Evolutionary conservation across 2,113 vertebrate genomes (phyloP).

Genomic region (Himantopus leucocephalus): DNA sequence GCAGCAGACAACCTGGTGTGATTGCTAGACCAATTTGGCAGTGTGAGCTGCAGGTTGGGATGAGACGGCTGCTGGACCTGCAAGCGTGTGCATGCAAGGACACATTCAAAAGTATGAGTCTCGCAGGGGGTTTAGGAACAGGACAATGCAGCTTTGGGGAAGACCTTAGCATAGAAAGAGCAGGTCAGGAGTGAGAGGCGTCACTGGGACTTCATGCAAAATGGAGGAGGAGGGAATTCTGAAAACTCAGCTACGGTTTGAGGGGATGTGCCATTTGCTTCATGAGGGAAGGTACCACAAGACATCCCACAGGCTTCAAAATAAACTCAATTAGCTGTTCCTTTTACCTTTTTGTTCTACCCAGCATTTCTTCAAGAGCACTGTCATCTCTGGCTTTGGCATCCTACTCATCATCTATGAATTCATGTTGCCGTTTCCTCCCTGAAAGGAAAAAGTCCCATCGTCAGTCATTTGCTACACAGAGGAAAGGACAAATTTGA

Average conservation of each 20-base stretch:
- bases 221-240: not conserved
- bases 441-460: slow-evolving; percentile 60
- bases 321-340: slow-evolving; percentile 41
- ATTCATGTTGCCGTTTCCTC: slow-evolving; percentile 55
- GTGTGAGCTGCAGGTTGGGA: not conserved
- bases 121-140: rapidly evolving
- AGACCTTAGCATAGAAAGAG: not conserved
- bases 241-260: not conserved
- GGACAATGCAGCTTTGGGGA: not conserved
- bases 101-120: rapidly evolving
- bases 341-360: slow-evolving; percentile 69
- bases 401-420: slow-evolving; percentile 65
- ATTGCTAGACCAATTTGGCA: not conserved
- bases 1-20: not conserved
- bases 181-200: not conserved
- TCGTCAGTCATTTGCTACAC: slow-evolving; percentile 24
- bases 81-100: not conserved
- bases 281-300: not conserved
- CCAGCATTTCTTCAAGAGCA: slow-evolving; percentile 68
- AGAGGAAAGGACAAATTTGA: not conserved
- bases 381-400: slow-evolving; percentile 70
- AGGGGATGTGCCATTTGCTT: not conserved
- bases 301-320: slow-evolving; percentile 4
- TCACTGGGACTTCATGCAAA: slow-evolving; percentile 29
- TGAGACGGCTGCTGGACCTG: not conserved